phyloP scores from a whole-genome alignment of 2,888 invertebrate species.

The Protula sp. region DNA sequence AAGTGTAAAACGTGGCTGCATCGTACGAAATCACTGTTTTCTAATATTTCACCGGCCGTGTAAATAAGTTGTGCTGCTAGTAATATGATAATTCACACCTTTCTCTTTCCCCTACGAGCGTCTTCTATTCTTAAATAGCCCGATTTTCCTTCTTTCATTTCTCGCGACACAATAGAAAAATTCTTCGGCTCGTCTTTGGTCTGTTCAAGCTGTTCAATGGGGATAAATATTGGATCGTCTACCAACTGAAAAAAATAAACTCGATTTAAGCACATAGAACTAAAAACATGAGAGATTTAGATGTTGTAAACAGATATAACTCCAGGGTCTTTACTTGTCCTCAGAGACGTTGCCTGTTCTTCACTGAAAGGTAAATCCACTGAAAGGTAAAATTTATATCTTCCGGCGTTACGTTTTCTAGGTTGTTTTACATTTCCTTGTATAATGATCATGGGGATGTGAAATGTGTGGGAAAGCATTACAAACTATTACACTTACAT shows the following conservation, averaged over 20 bases:
- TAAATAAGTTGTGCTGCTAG: no score
- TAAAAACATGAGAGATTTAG: not conserved
- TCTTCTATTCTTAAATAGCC: conserved; percentile 33
- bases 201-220: conserved; percentile 50
- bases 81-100: no score
- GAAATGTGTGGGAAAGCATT: no score
- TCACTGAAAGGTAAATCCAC: no score
- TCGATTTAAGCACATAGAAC: not conserved
- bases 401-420: no score
- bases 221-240: conserved; percentile 54
- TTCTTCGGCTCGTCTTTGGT: conserved; percentile 44
- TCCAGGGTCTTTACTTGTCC: not conserved
- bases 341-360: not conserved
- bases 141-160: conserved; percentile 45
- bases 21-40: no score
- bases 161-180: conserved; percentile 41
- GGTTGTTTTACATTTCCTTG: no score
- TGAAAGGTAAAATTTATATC: no score
- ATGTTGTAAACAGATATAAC: not conserved
- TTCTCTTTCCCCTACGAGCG: conserved; percentile 27
- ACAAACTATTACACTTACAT: no score
- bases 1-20: no score
- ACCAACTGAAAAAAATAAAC: conserved; percentile 38
- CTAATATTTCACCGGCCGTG: no score
- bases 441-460: no score